These are phyloP conservation scores for Kryptopterus vitreolus DNA, from an alignment of 2,797 vertebrate genomes.

Conservation along the genomic window DNA sequence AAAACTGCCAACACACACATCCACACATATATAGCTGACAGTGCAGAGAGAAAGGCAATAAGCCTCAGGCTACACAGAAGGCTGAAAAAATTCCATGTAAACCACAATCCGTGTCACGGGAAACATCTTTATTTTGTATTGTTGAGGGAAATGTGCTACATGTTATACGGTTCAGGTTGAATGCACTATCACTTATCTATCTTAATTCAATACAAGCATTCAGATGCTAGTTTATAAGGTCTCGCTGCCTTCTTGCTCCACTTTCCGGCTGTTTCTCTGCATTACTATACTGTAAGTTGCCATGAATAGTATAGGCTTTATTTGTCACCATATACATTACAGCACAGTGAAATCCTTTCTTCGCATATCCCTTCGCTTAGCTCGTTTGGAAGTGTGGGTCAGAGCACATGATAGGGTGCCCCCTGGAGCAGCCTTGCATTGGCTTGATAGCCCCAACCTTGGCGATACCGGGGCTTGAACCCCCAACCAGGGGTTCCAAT, in stretches of 20 bases:
- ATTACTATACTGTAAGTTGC: no score
- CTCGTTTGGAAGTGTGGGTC: no score
- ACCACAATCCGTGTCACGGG: conserved; percentile 16
- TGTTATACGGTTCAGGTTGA: background rate
- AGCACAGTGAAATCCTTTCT: no score
- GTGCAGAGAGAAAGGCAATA: conserved; percentile 30
- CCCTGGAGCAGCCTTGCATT: no score
- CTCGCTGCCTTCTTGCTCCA: no score
- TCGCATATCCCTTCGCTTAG: no score
- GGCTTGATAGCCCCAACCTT: no score
- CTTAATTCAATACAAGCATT: background rate
- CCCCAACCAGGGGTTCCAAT: no score
- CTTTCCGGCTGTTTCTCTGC: background rate
- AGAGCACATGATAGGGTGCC: no score
- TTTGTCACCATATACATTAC: no score
- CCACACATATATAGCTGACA: conserved; percentile 18
- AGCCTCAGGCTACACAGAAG: conserved; percentile 33
- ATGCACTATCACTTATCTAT: background rate
- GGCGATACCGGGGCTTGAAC: no score
- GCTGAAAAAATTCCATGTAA: conserved; percentile 23
- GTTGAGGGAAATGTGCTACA: background rate
- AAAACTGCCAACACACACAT: conserved; percentile 31
- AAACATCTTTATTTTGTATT: conserved; percentile 22
- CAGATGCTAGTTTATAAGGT: background rate
- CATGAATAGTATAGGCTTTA: no score